These are phyloP conservation scores for Portunus trituberculatus DNA, from an alignment of 1,140 invertebrate genomes.

Conservation along the genomic window DNA sequence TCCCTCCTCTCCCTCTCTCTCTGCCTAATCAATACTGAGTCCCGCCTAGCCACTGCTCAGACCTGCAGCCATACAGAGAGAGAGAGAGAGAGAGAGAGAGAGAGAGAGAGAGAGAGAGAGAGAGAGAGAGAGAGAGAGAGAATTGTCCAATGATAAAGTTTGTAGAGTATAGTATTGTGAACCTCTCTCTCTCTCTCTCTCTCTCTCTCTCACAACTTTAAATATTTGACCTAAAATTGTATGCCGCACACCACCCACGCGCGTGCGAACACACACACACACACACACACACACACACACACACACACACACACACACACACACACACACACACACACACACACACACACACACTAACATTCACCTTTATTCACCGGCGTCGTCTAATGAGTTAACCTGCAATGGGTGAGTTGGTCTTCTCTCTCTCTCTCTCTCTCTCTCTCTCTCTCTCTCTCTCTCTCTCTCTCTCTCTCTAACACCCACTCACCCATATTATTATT, in stretches of 20 bases:
- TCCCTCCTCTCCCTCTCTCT: neutral
- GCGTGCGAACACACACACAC: too few relatives aligned
- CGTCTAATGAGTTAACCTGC: too few relatives aligned
- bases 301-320: neutral
- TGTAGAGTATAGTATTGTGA: too few relatives aligned
- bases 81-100: neutral
- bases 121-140: conserved; percentile 34
- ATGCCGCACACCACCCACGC: neutral
- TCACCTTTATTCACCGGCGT: neutral
- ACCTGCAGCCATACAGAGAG: neutral
- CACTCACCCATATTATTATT: too few relatives aligned
- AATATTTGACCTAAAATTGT: neutral
- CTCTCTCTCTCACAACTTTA: neutral
- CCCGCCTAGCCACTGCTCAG: neutral
- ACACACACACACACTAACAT: too few relatives aligned
- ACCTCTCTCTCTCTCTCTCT: neutral
- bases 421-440: neutral
- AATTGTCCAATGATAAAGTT: too few relatives aligned
- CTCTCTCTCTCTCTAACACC: too few relatives aligned
- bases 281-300: neutral
- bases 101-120: neutral
- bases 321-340: too few relatives aligned
- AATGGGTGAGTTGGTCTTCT: too few relatives aligned
- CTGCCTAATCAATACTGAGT: neutral
- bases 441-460: too few relatives aligned